phyloP scores from a whole-genome alignment of 1,140 invertebrate species.

The Zaprionus lachaisei region DNA sequence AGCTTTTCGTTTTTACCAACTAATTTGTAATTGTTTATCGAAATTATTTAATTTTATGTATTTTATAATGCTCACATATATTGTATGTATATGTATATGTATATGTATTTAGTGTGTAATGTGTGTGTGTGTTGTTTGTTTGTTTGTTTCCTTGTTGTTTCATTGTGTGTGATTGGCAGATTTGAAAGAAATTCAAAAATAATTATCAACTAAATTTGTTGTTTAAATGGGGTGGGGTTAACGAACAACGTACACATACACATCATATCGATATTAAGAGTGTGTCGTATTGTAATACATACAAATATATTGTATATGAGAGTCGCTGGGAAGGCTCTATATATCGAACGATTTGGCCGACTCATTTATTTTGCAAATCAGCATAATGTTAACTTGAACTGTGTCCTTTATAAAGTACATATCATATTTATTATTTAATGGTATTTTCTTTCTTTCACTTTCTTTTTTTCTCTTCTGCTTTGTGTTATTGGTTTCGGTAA shows the following conservation, averaged over 20 bases:
- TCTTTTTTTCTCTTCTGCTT: not conserved
- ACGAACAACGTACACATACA: constrained; percentile 21
- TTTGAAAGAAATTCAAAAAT: constrained; percentile 40
- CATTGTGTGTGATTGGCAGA: constrained; percentile 44
- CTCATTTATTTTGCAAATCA: constrained; percentile 65
- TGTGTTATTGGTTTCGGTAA: constrained; percentile 44
- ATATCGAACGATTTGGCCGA: constrained; percentile 12
- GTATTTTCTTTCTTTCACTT: constrained; percentile 18
- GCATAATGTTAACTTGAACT: constrained; percentile 83
- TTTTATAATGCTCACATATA: constrained; percentile 70
- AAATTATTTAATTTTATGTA: constrained; percentile 54
- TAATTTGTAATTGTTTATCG: constrained; percentile 66
- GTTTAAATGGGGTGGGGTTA: constrained; percentile 13
- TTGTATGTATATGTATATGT: constrained; percentile 15
- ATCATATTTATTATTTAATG: constrained; percentile 56
- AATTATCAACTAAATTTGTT: constrained; percentile 26
- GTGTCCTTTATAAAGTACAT: constrained; percentile 76
- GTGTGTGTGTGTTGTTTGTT: constrained; percentile 22
- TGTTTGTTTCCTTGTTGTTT: constrained; percentile 10
- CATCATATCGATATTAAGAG: constrained; percentile 18
- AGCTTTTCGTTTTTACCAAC: constrained; percentile 37
- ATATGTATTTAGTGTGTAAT: constrained; percentile 23
- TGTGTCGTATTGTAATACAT: constrained; percentile 27
- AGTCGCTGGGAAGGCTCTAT: constrained; percentile 5
- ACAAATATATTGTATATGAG: constrained; percentile 49